Conservation (phyloP, 2,888 invertebrate genomes). For the Pseudococcus viburni region DNA sequence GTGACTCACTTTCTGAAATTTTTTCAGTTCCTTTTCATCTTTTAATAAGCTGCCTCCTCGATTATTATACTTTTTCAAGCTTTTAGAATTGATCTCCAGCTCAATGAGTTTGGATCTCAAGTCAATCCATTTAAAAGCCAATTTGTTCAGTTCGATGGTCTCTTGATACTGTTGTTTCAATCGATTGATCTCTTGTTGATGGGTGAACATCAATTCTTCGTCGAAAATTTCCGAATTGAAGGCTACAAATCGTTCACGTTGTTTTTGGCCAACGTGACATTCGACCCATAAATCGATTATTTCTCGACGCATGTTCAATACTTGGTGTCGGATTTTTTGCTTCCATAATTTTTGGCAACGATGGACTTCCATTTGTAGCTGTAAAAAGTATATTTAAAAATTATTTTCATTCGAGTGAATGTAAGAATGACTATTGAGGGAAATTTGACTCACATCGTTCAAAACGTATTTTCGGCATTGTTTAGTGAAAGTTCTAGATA, state of each 20-base stretch:
- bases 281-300: conserved; percentile 34
- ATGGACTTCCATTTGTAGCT: conserved; percentile 14
- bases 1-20: conserved; percentile 74
- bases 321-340: background rate
- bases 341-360: conserved; percentile 36
- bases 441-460: conserved; percentile 5
- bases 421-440: too few species aligned
- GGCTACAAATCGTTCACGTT: background rate
- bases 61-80: conserved; percentile 75
- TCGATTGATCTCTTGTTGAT: conserved; percentile 28
- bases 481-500: conserved; percentile 19
- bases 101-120: background rate
- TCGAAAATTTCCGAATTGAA: conserved; percentile 31
- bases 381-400: background rate
- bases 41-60: conserved; percentile 87
- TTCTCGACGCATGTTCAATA: conserved; percentile 37
- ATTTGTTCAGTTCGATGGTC: background rate
- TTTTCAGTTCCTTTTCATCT: conserved; percentile 89
- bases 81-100: background rate
- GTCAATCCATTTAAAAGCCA: conserved; percentile 24
- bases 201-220: background rate
- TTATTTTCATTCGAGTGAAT: too few species aligned
- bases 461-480: conserved; percentile 28
- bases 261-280: conserved; percentile 22
- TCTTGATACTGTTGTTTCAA: background rate